A percentile compares a stretch with the other conserved stretches of the same genome.
phyloP scores from a whole-genome alignment of 2,888 invertebrate genomes.

The Drosophila nr. medialis region DNA sequence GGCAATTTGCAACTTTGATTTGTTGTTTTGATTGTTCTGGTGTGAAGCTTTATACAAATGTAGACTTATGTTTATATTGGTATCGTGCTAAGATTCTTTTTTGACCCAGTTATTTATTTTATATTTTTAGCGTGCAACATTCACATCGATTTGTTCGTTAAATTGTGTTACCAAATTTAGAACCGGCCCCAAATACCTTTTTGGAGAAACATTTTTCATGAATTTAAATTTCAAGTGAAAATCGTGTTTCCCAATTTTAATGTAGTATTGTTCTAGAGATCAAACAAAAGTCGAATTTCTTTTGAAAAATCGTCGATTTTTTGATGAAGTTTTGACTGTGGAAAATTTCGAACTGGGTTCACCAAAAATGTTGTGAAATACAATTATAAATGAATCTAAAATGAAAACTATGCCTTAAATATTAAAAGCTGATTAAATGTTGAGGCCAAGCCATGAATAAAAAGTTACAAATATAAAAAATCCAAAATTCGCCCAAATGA shows the following conservation, averaged over 20 bases:
- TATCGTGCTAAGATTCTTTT: not conserved
- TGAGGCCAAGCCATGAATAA: not conserved
- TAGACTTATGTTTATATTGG: not conserved
- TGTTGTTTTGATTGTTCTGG: no score
- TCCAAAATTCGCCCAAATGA: not conserved
- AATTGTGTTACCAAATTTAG: not conserved
- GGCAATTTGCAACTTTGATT: not conserved
- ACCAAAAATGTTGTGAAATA: not conserved
- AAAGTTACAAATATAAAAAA: not conserved
- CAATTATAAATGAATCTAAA: not conserved
- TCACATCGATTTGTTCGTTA: no score
- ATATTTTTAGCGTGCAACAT: not conserved
- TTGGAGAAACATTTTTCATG: not conserved
- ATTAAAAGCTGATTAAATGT: not conserved
- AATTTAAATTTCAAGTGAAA: not conserved
- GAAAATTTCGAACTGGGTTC: not conserved
- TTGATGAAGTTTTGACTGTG: not conserved
- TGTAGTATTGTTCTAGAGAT: not conserved
- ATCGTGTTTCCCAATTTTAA: not conserved
- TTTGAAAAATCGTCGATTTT: not conserved
- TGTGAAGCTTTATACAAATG: not conserved
- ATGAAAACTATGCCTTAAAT: not conserved
- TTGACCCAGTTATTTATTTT: not conserved
- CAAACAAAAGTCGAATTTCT: not conserved
- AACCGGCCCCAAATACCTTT: not conserved